Evolutionary conservation across 2,113 vertebrate genomes (phyloP).

Genomic region (Coreoperca whiteheadi): DNA sequence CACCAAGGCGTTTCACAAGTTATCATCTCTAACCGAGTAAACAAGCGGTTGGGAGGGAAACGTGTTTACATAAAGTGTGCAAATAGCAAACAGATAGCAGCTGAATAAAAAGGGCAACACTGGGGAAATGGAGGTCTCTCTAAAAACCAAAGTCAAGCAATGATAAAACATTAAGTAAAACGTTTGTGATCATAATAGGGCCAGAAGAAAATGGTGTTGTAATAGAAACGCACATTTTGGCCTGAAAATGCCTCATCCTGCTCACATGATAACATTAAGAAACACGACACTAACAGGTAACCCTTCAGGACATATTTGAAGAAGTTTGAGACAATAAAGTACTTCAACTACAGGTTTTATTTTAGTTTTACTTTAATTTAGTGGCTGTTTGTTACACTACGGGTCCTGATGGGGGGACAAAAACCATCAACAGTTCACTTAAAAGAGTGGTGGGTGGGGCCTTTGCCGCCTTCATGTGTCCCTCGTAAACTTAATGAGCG

Average conservation of each 20-base stretch:
- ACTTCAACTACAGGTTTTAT: neutral
- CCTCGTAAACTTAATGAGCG: neutral
- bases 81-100: neutral
- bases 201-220: too few relatives aligned
- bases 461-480: slow-evolving; percentile 8
- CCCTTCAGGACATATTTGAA: neutral
- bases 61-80: neutral
- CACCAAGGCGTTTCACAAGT: neutral
- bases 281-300: neutral
- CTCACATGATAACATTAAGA: neutral
- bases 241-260: neutral
- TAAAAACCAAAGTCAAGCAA: neutral
- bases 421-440: neutral
- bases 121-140: neutral
- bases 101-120: too few relatives aligned
- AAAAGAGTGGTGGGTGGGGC: slow-evolving; percentile 11
- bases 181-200: neutral
- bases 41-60: neutral
- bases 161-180: neutral
- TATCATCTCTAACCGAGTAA: neutral
- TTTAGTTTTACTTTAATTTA: neutral
- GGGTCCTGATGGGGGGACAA: slow-evolving; percentile 9
- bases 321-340: neutral
- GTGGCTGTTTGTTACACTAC: neutral
- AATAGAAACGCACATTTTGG: neutral